Evolutionary conservation across 2,113 vertebrate genomes (phyloP), one percentile per base, ranked within the genome.

Genomic region (Eupsittula cactorum): DNA sequence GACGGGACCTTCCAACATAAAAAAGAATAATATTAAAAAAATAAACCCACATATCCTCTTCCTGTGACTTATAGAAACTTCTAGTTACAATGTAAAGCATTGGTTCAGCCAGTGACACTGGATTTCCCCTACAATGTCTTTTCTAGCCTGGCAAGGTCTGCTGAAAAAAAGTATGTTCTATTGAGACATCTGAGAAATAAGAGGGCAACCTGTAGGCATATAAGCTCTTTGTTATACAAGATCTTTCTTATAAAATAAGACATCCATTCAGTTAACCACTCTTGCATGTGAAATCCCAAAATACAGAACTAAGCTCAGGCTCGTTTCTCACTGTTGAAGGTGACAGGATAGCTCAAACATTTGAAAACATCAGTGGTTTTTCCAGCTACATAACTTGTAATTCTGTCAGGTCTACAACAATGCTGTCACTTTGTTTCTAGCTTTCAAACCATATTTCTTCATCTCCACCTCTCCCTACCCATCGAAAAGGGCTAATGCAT

Each of bases 1-100:
- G 98, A 98, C 27, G 99, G 99, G 25, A 99, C 98, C 99, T 99
- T 96, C n/a, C 81, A 95, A 93, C 11, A 82, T 46, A 87, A 95
- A 88, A 67, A 35, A 82, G 63, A 93, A 46, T 41, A 86, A 42
- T 7, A 52, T 89, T 92, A 90, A 80, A 68, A 88, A 88, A 57
- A 47, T 57, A 75, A 78, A 87, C 50, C 3, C 16, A 82, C 21
- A 57, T 5, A 77, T 46, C 4, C 4, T 16, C 17, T 21, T 71
- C 6, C 10, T 16, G 2, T 1, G 3, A 52, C 10, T 63, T 63
- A 50, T 0, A 50, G 67, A 83, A 84, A 5, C 4, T 71, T 64
- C 27, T 46, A 55, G 52, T 60, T 76, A 35, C 10, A 81, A 46
- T 35, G 16, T 47, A 84, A 76, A 59, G 44, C n/a, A 60, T 16